Base-by-base conservation (phyloP, 2,888 invertebrate species). In the Ennomos erosarius region DNA sequence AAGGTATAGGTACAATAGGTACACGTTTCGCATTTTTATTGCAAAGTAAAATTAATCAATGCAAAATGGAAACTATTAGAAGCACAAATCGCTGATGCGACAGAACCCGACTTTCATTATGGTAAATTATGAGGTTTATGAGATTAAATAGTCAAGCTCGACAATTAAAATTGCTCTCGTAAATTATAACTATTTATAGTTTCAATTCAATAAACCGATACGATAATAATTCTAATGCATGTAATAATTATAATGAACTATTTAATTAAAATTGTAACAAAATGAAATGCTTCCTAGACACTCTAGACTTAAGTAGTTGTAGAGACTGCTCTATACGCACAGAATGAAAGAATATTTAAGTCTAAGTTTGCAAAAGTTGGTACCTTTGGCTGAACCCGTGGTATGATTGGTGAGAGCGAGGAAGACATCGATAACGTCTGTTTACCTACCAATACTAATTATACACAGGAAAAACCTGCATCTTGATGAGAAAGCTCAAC, bases 191-290 rank as follows among this genome's bases (percentile, higher is more conserved):
- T 50, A 65, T 65, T 1, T 62, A 60, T 50, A 40, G 52, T 61
- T 63, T 55, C 51, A 62, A 60, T 63, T 55, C 51, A 62, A 60
- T 65, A 54, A 34, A 55, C 60, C 47, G 57, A 49, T 49, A 47
- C 58, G 11, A 61, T n/a, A n/a, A 53, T 50, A 16, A 52, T 44
- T 53, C 51, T 42, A 38, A 48, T 54, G 36, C 44, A 55, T n/a
- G n/a, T n/a, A n/a, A n/a, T n/a, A n/a, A n/a, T n/a, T n/a, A n/a
- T 45, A 58, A 39, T 47, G 44, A 48, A 45, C 12, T 46, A 52
- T 48, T 56, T 51, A 52, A 51, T 59, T 51, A 56, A 50, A 55
- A 38, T 12, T 35, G n/a, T 38, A 35, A 12, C 45, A 46, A 36
- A 36, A 13, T 13, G n/a, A 10, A 10, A 36, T 43, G 43, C n/a